A percentile compares a stretch with the other conserved stretches of the same genome.
Evolutionary conservation across 2,797 vertebrate species (phyloP).

Genomic region (Anguilla marmorata): DNA sequence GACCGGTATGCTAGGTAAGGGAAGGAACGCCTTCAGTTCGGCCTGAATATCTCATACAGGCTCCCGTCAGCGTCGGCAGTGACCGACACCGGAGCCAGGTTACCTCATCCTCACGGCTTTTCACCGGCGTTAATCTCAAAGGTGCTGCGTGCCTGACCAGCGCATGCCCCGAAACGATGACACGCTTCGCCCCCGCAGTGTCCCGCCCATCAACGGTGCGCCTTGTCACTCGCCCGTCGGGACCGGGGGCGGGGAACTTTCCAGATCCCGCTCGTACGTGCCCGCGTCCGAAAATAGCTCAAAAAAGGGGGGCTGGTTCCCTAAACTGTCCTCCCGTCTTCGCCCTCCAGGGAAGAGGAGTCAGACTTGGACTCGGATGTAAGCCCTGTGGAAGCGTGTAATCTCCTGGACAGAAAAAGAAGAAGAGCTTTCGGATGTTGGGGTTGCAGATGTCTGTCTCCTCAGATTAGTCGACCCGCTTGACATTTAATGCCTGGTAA

Average conservation of each 20-base stretch:
- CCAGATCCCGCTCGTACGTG: conserved; percentile 72
- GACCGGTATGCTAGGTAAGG: not conserved
- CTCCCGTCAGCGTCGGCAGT: not conserved
- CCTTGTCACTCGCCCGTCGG: conserved; percentile 18
- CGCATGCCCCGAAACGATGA: conserved; percentile 25
- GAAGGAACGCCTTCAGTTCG: not conserved
- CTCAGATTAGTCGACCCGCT: conserved; percentile 46
- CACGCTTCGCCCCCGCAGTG: not conserved
- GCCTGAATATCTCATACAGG: not conserved
- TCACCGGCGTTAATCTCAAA: conserved; percentile 18
- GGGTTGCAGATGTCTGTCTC: conserved; percentile 63
- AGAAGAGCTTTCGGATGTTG: conserved; percentile 51
- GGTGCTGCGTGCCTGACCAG: conserved; percentile 42
- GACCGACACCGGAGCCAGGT: not conserved
- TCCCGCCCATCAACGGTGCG: not conserved
- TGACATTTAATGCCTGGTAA: conserved; percentile 71
- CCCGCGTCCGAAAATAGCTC: conserved; percentile 85
- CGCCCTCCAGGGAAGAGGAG: conserved; percentile 61
- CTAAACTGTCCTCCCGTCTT: conserved; percentile 46
- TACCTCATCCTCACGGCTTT: not conserved
- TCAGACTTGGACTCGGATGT: conserved; percentile 28
- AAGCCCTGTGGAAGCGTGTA: conserved; percentile 61
- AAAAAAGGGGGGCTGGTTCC: conserved; percentile 16
- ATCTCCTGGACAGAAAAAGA: conserved; percentile 63
- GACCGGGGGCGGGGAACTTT: conserved; percentile 65